A percentile compares a stretch with the other conserved stretches of the same genome.
Conservation (phyloP, 2,797 vertebrate genomes). For the Helicolenus hilgendorfi region DNA sequence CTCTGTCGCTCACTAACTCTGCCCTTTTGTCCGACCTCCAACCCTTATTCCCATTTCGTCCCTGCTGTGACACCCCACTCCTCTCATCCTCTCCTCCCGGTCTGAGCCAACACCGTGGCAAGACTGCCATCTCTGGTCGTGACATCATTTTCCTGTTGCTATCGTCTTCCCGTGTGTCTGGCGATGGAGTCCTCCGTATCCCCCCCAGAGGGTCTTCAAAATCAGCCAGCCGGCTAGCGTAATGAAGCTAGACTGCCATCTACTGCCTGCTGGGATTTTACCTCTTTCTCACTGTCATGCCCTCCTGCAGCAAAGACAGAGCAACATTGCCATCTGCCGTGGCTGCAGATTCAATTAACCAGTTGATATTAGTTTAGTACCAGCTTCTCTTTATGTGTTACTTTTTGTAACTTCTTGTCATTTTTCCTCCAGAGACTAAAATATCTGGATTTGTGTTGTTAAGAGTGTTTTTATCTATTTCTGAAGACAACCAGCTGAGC, state of each 20-base stretch:
- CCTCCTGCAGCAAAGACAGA: slow-evolving; percentile 6
- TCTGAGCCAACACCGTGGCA: slow-evolving; percentile 31
- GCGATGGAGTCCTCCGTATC: slow-evolving; percentile 55
- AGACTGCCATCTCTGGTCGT: slow-evolving; percentile 83
- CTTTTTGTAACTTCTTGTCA: background rate
- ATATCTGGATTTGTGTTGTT: background rate
- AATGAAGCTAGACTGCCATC: slow-evolving; percentile 81
- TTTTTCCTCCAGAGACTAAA: background rate
- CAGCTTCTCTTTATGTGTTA: background rate
- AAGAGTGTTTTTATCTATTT: background rate
- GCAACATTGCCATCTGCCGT: slow-evolving; percentile 81
- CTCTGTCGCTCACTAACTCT: slow-evolving; percentile 74
- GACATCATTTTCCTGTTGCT: slow-evolving; percentile 29
- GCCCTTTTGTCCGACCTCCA: slow-evolving; percentile 81
- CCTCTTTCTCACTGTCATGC: slow-evolving; percentile 3
- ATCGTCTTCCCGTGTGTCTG: slow-evolving; percentile 31
- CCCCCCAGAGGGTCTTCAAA: slow-evolving; percentile 63
- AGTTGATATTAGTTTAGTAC: background rate
- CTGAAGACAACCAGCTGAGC: background rate
- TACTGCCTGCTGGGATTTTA: slow-evolving; percentile 64
- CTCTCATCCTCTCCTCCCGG: slow-evolving; percentile 1
- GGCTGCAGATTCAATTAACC: slow-evolving; percentile 13
- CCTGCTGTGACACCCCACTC: slow-evolving; percentile 39
- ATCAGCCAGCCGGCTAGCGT: slow-evolving; percentile 35
- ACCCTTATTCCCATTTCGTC: slow-evolving; percentile 72